Conservation (phyloP, 2,113 vertebrate species). For the Oryzias celebensis region DNA sequence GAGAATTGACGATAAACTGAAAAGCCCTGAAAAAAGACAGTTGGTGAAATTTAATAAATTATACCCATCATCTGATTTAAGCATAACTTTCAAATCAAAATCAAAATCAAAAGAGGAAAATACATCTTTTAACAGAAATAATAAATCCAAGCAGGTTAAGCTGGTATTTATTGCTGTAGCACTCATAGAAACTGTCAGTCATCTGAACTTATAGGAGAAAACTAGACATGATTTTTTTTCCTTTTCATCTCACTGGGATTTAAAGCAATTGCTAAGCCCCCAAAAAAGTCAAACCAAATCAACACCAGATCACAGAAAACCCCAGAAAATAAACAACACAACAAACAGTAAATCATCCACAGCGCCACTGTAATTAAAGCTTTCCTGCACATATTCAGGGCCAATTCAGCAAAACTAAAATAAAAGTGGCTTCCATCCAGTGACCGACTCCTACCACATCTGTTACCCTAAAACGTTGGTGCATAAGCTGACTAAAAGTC, state of each 20-base stretch:
- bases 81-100: conserved; percentile 22
- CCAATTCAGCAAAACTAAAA: conserved; percentile 8
- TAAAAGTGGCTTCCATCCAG: not conserved
- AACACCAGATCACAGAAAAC: conserved; percentile 10
- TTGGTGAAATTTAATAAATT: conserved; percentile 26
- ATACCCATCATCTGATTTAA: conserved; percentile 32
- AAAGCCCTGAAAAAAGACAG: conserved; percentile 15
- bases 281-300: not conserved
- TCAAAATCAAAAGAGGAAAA: conserved; percentile 12
- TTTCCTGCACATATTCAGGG: not conserved
- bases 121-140: not conserved
- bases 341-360: conserved; percentile 14
- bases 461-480: not conserved
- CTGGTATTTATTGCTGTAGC: not conserved
- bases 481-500: conserved; percentile 2
- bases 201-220: conserved; percentile 2
- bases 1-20: conserved; percentile 48
- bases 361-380: not conserved
- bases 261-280: conserved; percentile 24
- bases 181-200: not conserved
- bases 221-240: not conserved
- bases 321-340: conserved; percentile 9
- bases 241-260: conserved; percentile 6
- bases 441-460: not conserved
- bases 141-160: conserved; percentile 12